These are phyloP conservation scores for Ceryle rudis DNA, from an alignment of 2,797 vertebrate genomes.

Conservation along the genomic window DNA sequence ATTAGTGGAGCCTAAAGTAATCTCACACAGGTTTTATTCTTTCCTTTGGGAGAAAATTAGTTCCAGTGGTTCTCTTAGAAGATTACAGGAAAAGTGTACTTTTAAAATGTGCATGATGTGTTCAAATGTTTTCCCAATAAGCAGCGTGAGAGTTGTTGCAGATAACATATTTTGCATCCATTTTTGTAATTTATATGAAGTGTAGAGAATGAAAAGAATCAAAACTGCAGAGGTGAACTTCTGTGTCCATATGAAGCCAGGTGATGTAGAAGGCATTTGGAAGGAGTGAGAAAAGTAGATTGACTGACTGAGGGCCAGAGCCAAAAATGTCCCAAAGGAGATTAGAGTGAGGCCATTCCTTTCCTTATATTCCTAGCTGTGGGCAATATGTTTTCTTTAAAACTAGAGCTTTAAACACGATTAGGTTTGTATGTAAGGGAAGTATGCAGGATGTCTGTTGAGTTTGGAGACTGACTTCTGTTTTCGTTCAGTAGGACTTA, in stretches of 20 bases:
- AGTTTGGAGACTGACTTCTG: neutral
- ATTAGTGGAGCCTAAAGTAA: conserved; percentile 26
- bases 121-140: neutral
- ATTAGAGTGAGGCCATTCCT: neutral
- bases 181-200: neutral
- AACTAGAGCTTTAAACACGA: neutral
- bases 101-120: neutral
- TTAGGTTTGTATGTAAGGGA: neutral
- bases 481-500: neutral
- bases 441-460: neutral
- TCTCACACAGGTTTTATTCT: conserved; percentile 14
- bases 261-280: neutral
- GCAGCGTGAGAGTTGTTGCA: neutral
- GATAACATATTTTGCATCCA: neutral
- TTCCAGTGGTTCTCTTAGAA: conserved; percentile 27
- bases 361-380: neutral
- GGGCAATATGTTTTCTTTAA: neutral
- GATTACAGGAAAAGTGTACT: neutral
- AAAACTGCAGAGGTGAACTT: neutral
- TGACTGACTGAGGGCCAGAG: neutral
- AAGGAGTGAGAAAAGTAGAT: neutral
- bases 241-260: neutral
- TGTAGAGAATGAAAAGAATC: neutral
- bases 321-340: neutral
- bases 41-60: conserved; percentile 21